Percentiles rank a stretch among this genome's conserved stretches.
Evolutionary conservation across 2,797 vertebrate genomes (phyloP).

Genomic region (Jordanella pulchra): DNA sequence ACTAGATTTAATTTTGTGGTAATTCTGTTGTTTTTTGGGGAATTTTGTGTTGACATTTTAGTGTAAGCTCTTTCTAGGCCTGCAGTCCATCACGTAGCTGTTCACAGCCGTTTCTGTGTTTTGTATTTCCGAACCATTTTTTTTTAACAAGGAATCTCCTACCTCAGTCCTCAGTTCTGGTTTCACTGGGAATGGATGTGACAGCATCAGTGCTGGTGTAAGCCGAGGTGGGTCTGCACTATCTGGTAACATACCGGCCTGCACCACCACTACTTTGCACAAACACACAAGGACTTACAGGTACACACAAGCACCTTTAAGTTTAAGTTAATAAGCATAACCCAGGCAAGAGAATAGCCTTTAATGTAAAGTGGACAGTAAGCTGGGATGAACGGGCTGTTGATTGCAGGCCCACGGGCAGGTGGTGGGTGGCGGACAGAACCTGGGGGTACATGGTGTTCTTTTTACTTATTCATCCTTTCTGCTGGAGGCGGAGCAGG

Average conservation of each 20-base stretch:
- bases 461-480: conserved; percentile 80
- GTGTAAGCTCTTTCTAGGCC: conserved; percentile 4
- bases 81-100: neutral
- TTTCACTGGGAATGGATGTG: conserved; percentile 62
- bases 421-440: conserved; percentile 65
- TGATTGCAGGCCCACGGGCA: conserved; percentile 55
- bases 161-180: conserved; percentile 65
- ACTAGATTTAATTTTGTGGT: neutral
- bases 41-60: neutral
- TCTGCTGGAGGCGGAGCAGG: conserved; percentile 66
- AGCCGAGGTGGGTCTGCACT: conserved; percentile 65
- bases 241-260: conserved; percentile 69
- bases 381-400: conserved; percentile 53
- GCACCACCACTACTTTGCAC: conserved; percentile 59
- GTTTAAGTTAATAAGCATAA: conserved; percentile 51
- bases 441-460: conserved; percentile 76
- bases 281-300: conserved; percentile 27
- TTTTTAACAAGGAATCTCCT: conserved; percentile 52
- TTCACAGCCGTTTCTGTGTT: conserved; percentile 4
- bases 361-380: conserved; percentile 52
- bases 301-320: conserved; percentile 24
- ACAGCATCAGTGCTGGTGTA: conserved; percentile 49
- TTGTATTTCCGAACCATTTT: conserved; percentile 29
- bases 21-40: neutral
- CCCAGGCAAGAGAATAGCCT: conserved; percentile 49